Conservation (phyloP, 2,797 vertebrate species). For the Uromys caudimaculatus region DNA sequence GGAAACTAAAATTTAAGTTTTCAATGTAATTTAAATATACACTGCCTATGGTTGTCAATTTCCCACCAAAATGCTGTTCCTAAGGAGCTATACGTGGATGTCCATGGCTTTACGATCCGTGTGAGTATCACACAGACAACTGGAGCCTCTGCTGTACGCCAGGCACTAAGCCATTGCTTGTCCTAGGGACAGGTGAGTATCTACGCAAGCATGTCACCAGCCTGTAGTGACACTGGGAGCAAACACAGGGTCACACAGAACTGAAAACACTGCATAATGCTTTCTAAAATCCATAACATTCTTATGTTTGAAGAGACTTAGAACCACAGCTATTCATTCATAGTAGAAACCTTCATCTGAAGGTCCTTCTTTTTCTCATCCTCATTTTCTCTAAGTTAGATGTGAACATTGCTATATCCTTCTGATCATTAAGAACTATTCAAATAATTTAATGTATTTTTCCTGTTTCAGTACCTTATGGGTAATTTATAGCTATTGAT, state of each 20-base stretch:
- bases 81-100: background rate
- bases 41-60: conserved; percentile 11
- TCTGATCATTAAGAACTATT: conserved; percentile 20
- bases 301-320: conserved; percentile 31
- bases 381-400: conserved; percentile 49
- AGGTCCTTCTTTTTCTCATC: background rate
- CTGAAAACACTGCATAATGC: conserved; percentile 31
- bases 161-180: background rate
- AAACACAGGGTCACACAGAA: conserved; percentile 7
- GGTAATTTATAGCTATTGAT: background rate
- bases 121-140: background rate
- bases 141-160: background rate
- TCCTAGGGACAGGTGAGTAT: background rate
- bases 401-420: conserved; percentile 28
- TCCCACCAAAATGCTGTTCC: conserved; percentile 13
- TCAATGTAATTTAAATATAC: conserved; percentile 32
- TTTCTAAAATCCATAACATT: conserved; percentile 35
- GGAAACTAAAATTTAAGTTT: background rate
- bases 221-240: background rate
- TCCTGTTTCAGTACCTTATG: conserved; percentile 12
- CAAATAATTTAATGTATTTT: conserved; percentile 57
- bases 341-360: conserved; percentile 64
- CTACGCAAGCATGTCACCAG: background rate
- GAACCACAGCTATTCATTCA: background rate
- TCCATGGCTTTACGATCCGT: background rate